Conservation (phyloP, 2,888 invertebrate species). For the Tipula confusa region DNA sequence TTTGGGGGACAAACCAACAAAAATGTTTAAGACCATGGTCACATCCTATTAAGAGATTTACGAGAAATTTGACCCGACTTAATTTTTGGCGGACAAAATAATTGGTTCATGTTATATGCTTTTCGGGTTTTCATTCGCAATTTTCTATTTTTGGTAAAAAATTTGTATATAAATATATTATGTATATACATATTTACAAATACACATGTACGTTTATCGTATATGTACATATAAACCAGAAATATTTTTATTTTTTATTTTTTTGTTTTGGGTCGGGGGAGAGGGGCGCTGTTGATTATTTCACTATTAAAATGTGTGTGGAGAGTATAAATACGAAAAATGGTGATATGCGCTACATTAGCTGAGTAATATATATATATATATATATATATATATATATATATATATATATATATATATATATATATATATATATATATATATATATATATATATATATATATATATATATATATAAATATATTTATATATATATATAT, state of each 20-base stretch:
- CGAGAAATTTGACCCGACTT: not conserved
- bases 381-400: no score
- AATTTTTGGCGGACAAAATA: not conserved
- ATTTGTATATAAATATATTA: not conserved
- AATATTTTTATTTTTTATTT: no score
- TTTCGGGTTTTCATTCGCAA: not conserved
- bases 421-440: no score
- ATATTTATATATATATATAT: no score
- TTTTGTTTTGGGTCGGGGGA: not conserved
- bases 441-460: no score
- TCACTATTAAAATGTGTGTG: not conserved
- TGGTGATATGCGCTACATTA: not conserved
- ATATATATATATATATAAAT: no score
- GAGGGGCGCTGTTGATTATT: not conserved
- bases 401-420: no score
- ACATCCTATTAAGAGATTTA: not conserved
- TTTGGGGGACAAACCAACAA: not conserved
- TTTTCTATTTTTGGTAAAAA: not conserved
- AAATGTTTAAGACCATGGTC: no score
- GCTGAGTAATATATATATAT: no score
- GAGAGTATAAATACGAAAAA: not conserved
- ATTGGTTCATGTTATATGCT: not conserved
- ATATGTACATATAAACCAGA: not conserved
- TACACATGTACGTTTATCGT: not conserved
- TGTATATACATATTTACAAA: not conserved